A percentile compares a stretch with the other conserved stretches of the same genome.
phyloP scores from a whole-genome alignment of 37 sponge, comb jelly and placozoan genomes.

The Dysidea cf. avara region DNA sequence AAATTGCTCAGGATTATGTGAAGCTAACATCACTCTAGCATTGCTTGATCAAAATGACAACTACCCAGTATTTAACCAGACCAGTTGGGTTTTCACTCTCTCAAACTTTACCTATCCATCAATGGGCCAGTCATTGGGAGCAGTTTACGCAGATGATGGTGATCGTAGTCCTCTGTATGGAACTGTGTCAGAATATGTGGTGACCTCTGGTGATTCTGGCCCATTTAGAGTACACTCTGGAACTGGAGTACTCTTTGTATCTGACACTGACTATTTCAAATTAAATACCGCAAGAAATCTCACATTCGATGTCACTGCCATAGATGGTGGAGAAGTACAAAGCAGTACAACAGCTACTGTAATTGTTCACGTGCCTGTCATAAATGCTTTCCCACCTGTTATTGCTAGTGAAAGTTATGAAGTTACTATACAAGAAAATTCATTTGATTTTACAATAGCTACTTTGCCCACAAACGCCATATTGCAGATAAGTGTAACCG shows the following conservation, averaged over 20 bases:
- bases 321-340: slow-evolving; percentile 47
- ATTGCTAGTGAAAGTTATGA: slow-evolving; percentile 38
- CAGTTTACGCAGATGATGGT: slow-evolving; percentile 33
- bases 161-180: slow-evolving; percentile 32
- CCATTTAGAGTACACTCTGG: slow-evolving; percentile 26
- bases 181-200: slow-evolving; percentile 7
- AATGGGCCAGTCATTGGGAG: slow-evolving; percentile 28
- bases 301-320: slow-evolving; percentile 47
- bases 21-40: slow-evolving; percentile 11
- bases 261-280: slow-evolving; percentile 21
- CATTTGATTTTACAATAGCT: slow-evolving; percentile 27
- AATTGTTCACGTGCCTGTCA: slow-evolving; percentile 33
- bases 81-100: slow-evolving; percentile 10
- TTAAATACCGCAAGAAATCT: slow-evolving; percentile 2
- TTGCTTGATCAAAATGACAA: slow-evolving; percentile 51
- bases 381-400: slow-evolving; percentile 46
- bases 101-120: slow-evolving; percentile 8
- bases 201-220: slow-evolving; percentile 22
- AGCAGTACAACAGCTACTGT: slow-evolving; percentile 17
- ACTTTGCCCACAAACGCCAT: slow-evolving; percentile 38
- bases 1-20: slow-evolving; percentile 31
- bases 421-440: slow-evolving; percentile 41
- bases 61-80: slow-evolving; percentile 23
- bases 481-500: slow-evolving; percentile 27
- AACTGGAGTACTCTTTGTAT: slow-evolving; percentile 28